A percentile compares a stretch with the other conserved stretches of the same genome.
Conservation (phyloP, 2,797 vertebrate genomes). For the Lophius americanus region DNA sequence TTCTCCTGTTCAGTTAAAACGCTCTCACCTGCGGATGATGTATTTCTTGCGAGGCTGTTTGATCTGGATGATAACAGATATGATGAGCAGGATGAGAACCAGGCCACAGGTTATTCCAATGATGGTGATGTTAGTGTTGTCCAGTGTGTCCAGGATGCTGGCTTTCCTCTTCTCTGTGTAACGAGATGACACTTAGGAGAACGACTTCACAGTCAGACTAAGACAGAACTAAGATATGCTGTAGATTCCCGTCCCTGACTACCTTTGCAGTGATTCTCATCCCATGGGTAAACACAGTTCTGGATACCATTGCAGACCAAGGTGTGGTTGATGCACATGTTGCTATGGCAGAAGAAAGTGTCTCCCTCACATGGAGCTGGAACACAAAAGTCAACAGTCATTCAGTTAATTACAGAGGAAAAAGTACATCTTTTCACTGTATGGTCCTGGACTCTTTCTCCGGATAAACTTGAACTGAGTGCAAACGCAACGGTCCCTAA, state of each 20-base stretch:
- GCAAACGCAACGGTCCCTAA: no score
- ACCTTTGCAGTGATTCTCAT: slow-evolving; percentile 99
- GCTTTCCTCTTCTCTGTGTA: slow-evolving; percentile 90
- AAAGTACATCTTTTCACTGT: no score
- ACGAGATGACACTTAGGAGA: neutral
- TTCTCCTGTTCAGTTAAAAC: neutral
- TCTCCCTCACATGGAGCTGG: slow-evolving; percentile 93
- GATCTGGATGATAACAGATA: slow-evolving; percentile 93
- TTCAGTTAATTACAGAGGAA: neutral
- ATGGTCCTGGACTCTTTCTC: no score
- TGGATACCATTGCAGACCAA: slow-evolving; percentile 97
- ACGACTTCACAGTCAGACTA: neutral
- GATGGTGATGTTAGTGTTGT: slow-evolving; percentile 92
- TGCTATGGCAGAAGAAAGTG: slow-evolving; percentile 97
- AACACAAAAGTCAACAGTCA: slow-evolving; percentile 22
- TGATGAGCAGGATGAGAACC: slow-evolving; percentile 91
- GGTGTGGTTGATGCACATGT: slow-evolving; percentile 98
- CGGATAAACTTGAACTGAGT: no score
- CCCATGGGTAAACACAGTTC: slow-evolving; percentile 99
- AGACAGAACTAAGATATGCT: neutral
- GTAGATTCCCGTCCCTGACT: neutral
- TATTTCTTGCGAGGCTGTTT: slow-evolving; percentile 96
- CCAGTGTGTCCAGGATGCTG: slow-evolving; percentile 91
- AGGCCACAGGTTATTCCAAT: slow-evolving; percentile 93
- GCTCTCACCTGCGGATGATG: slow-evolving; percentile 74